Percentiles rank a stretch among this genome's conserved stretches.
These are phyloP conservation scores for Drosophila anomalata DNA, from an alignment of 2,888 invertebrate genomes.

Conservation along the genomic window DNA sequence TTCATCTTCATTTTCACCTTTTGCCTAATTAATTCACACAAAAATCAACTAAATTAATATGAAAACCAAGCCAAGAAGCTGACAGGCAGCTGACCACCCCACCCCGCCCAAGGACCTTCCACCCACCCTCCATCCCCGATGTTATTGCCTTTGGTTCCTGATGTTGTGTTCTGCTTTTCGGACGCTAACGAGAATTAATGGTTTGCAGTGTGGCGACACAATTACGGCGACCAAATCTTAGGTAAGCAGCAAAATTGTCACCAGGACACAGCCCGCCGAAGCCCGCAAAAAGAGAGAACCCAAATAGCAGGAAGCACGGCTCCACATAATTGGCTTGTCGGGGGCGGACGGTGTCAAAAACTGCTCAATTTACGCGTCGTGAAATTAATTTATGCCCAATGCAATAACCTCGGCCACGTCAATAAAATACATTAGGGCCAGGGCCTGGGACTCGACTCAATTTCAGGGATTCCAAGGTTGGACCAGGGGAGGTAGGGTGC, in stretches of 20 bases:
- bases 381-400: slow-evolving; percentile 84
- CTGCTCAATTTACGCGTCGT: slow-evolving; percentile 83
- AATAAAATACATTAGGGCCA: slow-evolving; percentile 83
- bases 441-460: slow-evolving; percentile 14
- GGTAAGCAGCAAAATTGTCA: slow-evolving; percentile 77
- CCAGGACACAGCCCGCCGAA: slow-evolving; percentile 22
- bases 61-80: slow-evolving; percentile 76
- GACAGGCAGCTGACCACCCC: slow-evolving; percentile 66
- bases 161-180: slow-evolving; percentile 54
- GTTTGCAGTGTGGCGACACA: slow-evolving; percentile 82
- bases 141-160: slow-evolving; percentile 39
- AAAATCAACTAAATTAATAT: slow-evolving; percentile 82
- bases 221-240: slow-evolving; percentile 77
- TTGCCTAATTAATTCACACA: slow-evolving; percentile 83
- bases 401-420: slow-evolving; percentile 84
- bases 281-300: slow-evolving; percentile 1
- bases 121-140: slow-evolving; percentile 14
- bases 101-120: slow-evolving; percentile 6
- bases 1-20: slow-evolving; percentile 83
- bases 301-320: slow-evolving; percentile 52
- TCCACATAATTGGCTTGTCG: slow-evolving; percentile 70
- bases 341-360: slow-evolving; percentile 64
- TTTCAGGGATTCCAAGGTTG: slow-evolving; percentile 1
- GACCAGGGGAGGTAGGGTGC: background rate
- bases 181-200: slow-evolving; percentile 82